Evolutionary conservation across 2,113 vertebrate genomes (phyloP).

Genomic region (Podarcis muralis): DNA sequence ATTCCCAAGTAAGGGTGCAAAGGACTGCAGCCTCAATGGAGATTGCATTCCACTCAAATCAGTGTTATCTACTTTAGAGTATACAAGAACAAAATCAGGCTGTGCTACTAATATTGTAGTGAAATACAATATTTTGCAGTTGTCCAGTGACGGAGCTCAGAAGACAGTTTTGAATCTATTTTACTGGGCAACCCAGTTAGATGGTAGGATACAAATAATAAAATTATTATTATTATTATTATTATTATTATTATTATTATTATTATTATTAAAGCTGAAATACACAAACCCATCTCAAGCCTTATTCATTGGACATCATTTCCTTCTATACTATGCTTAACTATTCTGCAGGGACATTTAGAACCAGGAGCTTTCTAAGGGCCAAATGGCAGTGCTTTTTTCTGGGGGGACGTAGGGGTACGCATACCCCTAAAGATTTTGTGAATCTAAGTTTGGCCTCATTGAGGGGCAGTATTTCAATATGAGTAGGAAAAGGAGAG

Average conservation of each 20-base stretch:
- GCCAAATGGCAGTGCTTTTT: neutral
- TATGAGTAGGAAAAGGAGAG: too few species aligned
- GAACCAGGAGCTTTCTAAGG: neutral
- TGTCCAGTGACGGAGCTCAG: neutral
- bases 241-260: too few species aligned
- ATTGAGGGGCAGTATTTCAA: too few species aligned
- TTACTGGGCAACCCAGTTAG: neutral
- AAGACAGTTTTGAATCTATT: neutral
- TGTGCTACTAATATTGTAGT: too few species aligned
- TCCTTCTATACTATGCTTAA: neutral
- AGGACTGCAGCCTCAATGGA: neutral
- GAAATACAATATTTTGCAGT: neutral
- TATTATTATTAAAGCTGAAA: neutral
- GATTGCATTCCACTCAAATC: neutral
- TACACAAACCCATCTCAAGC: neutral
- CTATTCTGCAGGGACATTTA: neutral
- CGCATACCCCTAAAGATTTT: too few species aligned
- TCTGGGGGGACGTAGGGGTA: too few species aligned
- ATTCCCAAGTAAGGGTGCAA: neutral
- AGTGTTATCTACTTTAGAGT: neutral
- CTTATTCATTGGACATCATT: neutral
- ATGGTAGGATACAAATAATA: too few species aligned
- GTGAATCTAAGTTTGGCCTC: too few species aligned
- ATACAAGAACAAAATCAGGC: neutral
- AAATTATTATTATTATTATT: too few species aligned